Evolutionary conservation across 2,797 vertebrate species (phyloP).

Genomic region (Apodemus agrarius): DNA sequence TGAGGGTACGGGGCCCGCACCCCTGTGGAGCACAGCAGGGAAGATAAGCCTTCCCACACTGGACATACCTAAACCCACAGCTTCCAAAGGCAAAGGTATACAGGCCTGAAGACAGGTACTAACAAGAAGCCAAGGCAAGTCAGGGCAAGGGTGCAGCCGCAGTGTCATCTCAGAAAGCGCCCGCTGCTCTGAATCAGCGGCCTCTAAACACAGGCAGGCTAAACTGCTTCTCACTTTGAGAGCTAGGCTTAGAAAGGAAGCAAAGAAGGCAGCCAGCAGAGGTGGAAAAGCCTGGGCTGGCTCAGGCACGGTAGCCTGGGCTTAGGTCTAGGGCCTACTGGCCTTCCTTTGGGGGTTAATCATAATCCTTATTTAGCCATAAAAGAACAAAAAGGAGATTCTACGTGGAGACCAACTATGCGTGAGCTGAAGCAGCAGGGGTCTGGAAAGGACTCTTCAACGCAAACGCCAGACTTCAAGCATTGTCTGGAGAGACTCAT

Average conservation of each 20-base stretch:
- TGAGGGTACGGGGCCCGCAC: not conserved
- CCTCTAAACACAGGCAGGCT: constrained; percentile 21
- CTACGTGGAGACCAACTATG: not conserved
- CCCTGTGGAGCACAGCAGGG: not conserved
- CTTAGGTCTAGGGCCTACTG: not conserved
- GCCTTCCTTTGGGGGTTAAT: constrained; percentile 69
- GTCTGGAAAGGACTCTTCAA: constrained; percentile 22
- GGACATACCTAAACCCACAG: not conserved
- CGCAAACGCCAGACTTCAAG: constrained; percentile 39
- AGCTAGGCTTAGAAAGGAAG: constrained; percentile 59
- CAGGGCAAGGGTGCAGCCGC: not conserved
- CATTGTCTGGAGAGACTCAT: not conserved
- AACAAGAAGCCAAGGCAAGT: not conserved
- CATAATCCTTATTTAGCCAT: constrained; percentile 62
- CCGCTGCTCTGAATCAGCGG: constrained; percentile 51
- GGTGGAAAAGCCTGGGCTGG: not conserved
- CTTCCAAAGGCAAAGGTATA: not conserved
- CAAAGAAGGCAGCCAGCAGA: not conserved
- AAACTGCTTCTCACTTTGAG: constrained; percentile 36
- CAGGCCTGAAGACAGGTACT: not conserved
- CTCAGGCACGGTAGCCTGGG: not conserved
- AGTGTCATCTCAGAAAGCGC: not conserved
- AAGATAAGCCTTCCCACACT: not conserved
- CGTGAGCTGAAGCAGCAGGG: not conserved
- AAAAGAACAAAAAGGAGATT: not conserved